Evolutionary conservation across 2,888 invertebrate species (phyloP), one percentile per base, ranked within the genome.

Genomic region (Tiliacea aurago): DNA sequence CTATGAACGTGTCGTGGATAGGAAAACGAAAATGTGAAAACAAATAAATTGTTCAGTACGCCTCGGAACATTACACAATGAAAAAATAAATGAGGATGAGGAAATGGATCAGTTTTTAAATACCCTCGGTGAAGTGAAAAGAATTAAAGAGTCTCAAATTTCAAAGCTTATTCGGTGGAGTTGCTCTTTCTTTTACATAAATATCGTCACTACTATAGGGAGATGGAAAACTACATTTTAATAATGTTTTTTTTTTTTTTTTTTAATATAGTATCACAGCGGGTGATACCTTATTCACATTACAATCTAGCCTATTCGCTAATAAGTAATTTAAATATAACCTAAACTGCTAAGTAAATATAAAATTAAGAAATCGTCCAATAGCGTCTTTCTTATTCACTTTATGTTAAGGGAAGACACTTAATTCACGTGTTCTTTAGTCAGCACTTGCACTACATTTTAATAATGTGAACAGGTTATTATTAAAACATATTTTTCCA

Each of bases 41-140:
- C 18, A 70, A 59, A 77, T 64, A 67, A 70, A 66, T 59, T 33
- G 43, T 49, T 51, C 49, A 45, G n/a, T 41, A 45, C 11, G n/a
- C 13, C 11, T 47, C 20, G 37, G 11, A 66, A 66, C n/a, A 15
- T 69, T 66, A 67, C 37, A 33, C 18, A 80, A 64, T 64, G 56
- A 77, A 69, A 67, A 58, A 56, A 20, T n/a, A 63, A 51, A 47
- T 33, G 41, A 4, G 33, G 67, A 56, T 58, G 33, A 66, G 41
- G 51, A 68, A 59, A 67, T 59, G 11, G 10, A 73, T 73, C 20
- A 33, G 28, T 56, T n/a, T n/a, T n/a, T n/a, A n/a, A n/a, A 41
- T 53, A 18, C 15, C 2, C 2, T 49, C 23, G 43, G 13, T 66
- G 37, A 18, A 73, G n/a, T 55, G 41, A 28, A 70, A 70, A 0